Percentiles rank a stretch among this genome's conserved stretches.
Conservation (phyloP, 2,888 invertebrate species). For the Xanthorhoe designata region DNA sequence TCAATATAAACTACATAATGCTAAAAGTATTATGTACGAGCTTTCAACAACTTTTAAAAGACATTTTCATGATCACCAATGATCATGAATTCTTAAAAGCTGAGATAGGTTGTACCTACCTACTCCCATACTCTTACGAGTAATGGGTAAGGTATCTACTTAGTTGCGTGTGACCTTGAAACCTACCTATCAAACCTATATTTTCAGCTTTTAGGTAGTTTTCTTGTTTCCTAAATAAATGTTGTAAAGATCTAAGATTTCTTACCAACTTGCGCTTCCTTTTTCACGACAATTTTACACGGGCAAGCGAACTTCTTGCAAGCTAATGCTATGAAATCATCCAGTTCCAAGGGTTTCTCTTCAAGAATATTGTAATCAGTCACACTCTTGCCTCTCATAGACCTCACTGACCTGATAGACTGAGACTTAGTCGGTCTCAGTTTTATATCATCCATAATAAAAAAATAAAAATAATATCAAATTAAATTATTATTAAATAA, state of each 20-base stretch:
- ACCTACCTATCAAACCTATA: too few species aligned
- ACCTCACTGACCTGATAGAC: conserved; percentile 43
- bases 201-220: neutral
- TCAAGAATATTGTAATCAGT: conserved; percentile 14
- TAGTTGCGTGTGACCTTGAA: too few species aligned
- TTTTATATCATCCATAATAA: conserved; percentile 21
- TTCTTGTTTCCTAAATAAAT: too few species aligned
- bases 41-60: too few species aligned
- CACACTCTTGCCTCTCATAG: conserved; percentile 32
- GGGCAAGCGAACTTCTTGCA: conserved; percentile 52
- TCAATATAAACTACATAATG: too few species aligned
- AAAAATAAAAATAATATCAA: conserved; percentile 25
- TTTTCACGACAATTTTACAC: conserved; percentile 47
- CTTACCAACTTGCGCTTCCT: conserved; percentile 46
- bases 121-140: too few species aligned
- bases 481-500: conserved; percentile 17
- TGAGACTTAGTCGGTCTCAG: conserved; percentile 18
- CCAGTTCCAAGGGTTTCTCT: conserved; percentile 44
- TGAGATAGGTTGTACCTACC: too few species aligned
- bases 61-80: too few species aligned
- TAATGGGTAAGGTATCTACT: too few species aligned
- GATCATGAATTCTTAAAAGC: too few species aligned
- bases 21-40: too few species aligned
- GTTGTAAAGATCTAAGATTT: neutral
- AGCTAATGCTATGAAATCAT: conserved; percentile 43